Evolutionary conservation across 1,140 invertebrate species (phyloP), one percentile per base, ranked within the genome.

Genomic region (Habropoda laboriosa): DNA sequence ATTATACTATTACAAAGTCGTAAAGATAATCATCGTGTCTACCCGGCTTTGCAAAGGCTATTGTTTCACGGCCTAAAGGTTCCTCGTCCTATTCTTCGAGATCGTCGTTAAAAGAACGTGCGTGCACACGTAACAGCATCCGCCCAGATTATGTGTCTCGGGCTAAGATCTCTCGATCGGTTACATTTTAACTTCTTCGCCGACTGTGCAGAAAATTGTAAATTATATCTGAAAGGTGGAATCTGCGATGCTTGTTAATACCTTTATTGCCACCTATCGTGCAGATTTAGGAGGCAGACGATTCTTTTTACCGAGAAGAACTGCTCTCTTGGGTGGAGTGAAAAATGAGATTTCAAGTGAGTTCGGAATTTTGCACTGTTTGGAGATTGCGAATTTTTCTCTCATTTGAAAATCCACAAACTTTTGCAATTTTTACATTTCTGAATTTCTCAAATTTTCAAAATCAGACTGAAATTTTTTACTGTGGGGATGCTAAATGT

Each of bases 1-100:
- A 71, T 78, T 78, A 71, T 61, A 51, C 57, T 71, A 78, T 78
- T 71, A 78, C 45, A 78, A 78, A 78, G 67, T 71, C 75, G 67
- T 78, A 78, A 78, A 78, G 75, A 78, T 78, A 78, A 78, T 71
- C 66, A 78, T 78, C 68, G 42, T 49, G 66, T 71, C 75, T 78
- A 61, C 66, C 67, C 75, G 45, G 75, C 55, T 71, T 78, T 60
- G 75, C 55, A 35, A n/a, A 49, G 45, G 18, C 75, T 45, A 78
- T 78, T 78, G 75, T 78, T 78, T 78, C 55, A 47, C 64, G 66
- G 40, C 42, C 16, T n/a, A 32, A 71, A 40, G 42, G 35, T 40
- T 40, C 75, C 27, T 32, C 66, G 45, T 58, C 32, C n/a, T 40
- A 13, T 53, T 70, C 63, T 24, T 45, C 61, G 47, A 2, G 61